These are phyloP conservation scores for Achroia grisella DNA, from an alignment of 1,140 invertebrate genomes.

Conservation along the genomic window DNA sequence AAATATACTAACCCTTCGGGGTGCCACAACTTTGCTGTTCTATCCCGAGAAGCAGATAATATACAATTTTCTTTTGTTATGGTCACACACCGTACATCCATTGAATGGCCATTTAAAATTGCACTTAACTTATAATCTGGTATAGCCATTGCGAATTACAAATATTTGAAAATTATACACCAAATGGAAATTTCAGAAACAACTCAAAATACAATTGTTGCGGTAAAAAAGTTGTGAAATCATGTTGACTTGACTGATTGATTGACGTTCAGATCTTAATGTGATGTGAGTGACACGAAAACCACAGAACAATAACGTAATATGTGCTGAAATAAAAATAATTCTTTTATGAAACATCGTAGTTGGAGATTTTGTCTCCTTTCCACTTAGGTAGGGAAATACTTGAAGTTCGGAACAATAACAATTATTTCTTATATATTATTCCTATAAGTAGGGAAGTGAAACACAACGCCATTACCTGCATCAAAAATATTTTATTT, in stretches of 20 bases:
- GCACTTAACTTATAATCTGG: conserved; percentile 84
- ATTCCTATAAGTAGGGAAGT: no score
- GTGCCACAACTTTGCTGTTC: conserved; percentile 88
- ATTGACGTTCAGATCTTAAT: background rate
- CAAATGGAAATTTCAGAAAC: conserved; percentile 15
- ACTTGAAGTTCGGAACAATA: no score
- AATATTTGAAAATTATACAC: conserved; percentile 14
- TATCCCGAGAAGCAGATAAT: conserved; percentile 90
- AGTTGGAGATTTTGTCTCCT: no score
- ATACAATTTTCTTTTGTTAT: conserved; percentile 80
- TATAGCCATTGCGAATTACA: conserved; percentile 48
- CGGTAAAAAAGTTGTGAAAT: conserved; percentile 32
- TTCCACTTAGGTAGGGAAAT: no score
- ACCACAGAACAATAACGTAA: no score
- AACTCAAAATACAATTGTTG: conserved; percentile 9
- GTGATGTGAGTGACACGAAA: no score
- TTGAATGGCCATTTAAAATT: conserved; percentile 84
- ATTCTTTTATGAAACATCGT: no score
- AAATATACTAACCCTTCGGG: conserved; percentile 79
- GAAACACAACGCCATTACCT: no score
- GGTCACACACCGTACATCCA: conserved; percentile 87
- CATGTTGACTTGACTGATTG: conserved; percentile 13
- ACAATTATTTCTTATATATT: no score
- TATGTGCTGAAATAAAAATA: no score
- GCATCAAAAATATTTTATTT: no score